Base-by-base conservation (phyloP, 1,140 invertebrate genomes). In the Diplogasteroides magnus region DNA sequence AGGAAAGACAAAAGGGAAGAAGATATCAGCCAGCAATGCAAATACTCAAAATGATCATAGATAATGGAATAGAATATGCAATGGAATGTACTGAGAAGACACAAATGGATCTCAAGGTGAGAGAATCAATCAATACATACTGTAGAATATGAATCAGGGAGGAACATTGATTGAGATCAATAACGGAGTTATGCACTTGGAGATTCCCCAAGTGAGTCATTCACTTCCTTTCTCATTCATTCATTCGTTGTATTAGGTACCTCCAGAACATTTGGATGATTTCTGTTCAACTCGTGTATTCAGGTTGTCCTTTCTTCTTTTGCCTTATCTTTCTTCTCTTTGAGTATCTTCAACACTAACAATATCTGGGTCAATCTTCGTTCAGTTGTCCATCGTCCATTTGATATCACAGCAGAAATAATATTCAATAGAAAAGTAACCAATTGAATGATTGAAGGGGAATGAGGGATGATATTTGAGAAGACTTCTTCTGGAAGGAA, bases 11-110 rank as follows among this genome's bases (percentile, higher is more conserved):
- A n/a, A n/a, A n/a, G n/a, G n/a, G n/a, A n/a, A n/a, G n/a, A n/a
- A n/a, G n/a, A n/a, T n/a, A n/a, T n/a, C n/a, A n/a, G n/a, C n/a
- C n/a, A n/a, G n/a, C n/a, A n/a, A n/a, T n/a, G n/a, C 37, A 19
- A 11, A 6, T 11, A 48, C 37, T 19, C 37, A 48, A 11, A 11
- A 48, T 48, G 37, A 48, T 48, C 37, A 11, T 48, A 11, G 37
- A 93, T 1, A 61, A 74, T 15, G 48, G 69, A 23, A 67, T 71
- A 11, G 94, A 98, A 83, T 99, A 98, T 86, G 89, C 98, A 2
- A 99, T 99, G 95, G 97, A 99, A 88, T 93, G 97, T 2, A 98
- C 97, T 1, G 91, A 97, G 80, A 98, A 98, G 86, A 99, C 97
- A 2, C 89, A 91, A 81, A 94, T 94, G 79, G 97, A 99, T 84